Percentiles rank a stretch among this genome's conserved stretches.
Evolutionary conservation across 2,888 invertebrate species (phyloP).

Genomic region (Clunio marinus): DNA sequence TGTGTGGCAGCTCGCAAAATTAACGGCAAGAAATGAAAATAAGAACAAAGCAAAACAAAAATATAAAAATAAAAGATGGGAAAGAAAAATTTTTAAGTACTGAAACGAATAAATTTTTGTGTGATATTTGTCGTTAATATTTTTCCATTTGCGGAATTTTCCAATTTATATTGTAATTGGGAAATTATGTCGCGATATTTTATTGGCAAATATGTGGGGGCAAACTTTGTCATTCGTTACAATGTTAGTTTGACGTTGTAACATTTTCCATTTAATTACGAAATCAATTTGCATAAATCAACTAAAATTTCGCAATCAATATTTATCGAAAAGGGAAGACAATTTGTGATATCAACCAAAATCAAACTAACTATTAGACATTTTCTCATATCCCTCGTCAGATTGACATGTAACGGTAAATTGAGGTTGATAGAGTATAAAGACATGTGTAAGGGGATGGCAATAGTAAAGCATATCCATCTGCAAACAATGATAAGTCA

Average conservation of each 20-base stretch:
- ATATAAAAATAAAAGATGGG: not conserved
- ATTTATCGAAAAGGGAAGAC: not conserved
- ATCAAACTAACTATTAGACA: too few relatives aligned
- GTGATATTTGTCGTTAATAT: conserved; percentile 25
- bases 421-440: not conserved
- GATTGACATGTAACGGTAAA: too few relatives aligned
- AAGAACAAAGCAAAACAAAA: not conserved
- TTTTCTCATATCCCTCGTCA: too few relatives aligned
- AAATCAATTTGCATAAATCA: conserved; percentile 36
- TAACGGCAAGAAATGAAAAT: conserved; percentile 22
- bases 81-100: not conserved
- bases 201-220: not conserved
- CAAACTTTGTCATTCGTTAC: conserved; percentile 18
- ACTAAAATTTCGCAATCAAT: conserved; percentile 8
- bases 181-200: conserved; percentile 27
- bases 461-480: conserved; percentile 31
- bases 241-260: conserved; percentile 25
- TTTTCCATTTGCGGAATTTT: not conserved
- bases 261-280: conserved; percentile 24
- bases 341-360: too few relatives aligned
- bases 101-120: not conserved
- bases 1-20: not conserved
- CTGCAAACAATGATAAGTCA: conserved; percentile 37
- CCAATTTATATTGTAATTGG: conserved; percentile 33
- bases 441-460: not conserved